Base-by-base conservation (phyloP, 2,113 vertebrate genomes). In the Aleadryas rufinucha region DNA sequence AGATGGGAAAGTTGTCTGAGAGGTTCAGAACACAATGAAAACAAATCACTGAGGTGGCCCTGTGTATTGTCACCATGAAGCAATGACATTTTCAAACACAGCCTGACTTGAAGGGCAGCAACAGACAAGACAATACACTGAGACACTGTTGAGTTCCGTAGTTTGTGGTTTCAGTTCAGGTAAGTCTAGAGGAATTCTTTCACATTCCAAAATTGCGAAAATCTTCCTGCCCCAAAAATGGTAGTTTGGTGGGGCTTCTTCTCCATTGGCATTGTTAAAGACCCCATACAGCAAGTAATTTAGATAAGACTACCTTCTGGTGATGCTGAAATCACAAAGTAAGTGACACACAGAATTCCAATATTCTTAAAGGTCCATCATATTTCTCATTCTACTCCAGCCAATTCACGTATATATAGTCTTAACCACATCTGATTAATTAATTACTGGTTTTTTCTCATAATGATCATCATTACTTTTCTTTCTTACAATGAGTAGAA, bases 161-260 rank as follows among this genome's bases (percentile, higher is more conserved):
- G 31, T 16, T 30, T 50, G 1, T 28, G 5, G 3, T 59, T 84
- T 81, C 44, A 33, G 4, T 13, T 83, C n/a, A 53, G 21, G 1
- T 50, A 72, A 54, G 2, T 63, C 44, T 54, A 59, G 21, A 52
- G 30, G 5, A 88, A 63, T 49, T 50, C 11, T 76, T 66, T 41
- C 13, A 33, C 7, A 33, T 35, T 68, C 59, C 31, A 13, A 85
- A 85, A 47, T 28, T 6, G 33, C 1, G 1, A 61, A 84, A 72
- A 68, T n/a, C 10, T 49, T 72, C 23, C 18, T 57, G 13, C 4
- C 8, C 1, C 2, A 15, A 47, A 79, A 86, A 44, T 42, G 1
- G 2, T 39, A 6, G 9, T 18, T 47, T 31, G 3, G 4, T 52
- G 15, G 16, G 3, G 0, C 8, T 44, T 10, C 22, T 26, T 65